Evolutionary conservation across 2,797 vertebrate species (phyloP).

Genomic region (Pempheris klunzingeri): DNA sequence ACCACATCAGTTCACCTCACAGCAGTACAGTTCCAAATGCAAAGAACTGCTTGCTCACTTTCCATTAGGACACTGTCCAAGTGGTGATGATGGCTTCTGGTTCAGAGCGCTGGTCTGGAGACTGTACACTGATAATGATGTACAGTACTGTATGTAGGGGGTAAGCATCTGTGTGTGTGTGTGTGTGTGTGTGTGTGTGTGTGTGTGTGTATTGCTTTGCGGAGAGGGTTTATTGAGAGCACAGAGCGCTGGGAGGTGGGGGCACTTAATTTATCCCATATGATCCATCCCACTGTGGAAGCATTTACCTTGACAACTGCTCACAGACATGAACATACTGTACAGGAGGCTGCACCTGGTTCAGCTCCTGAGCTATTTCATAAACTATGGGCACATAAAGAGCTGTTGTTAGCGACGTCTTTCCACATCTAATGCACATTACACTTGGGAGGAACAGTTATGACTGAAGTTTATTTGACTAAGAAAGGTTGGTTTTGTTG

Average conservation of each 20-base stretch:
- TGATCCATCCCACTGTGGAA: slow-evolving; percentile 34
- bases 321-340: slow-evolving; percentile 19
- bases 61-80: slow-evolving; percentile 29
- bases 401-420: slow-evolving; percentile 7
- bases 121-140: background rate
- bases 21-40: background rate
- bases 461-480: background rate
- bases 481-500: background rate
- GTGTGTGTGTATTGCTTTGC: background rate
- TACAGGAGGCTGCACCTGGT: slow-evolving; percentile 27
- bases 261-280: slow-evolving; percentile 50
- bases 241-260: slow-evolving; percentile 19
- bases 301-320: slow-evolving; percentile 51
- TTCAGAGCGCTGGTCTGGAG: slow-evolving; percentile 7
- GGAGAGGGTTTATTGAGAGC: slow-evolving; percentile 11
- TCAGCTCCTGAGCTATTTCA: background rate
- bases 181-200: too few species aligned
- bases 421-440: background rate
- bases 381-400: slow-evolving; percentile 5
- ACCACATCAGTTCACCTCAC: too few species aligned
- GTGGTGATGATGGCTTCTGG: slow-evolving; percentile 10
- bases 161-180: background rate
- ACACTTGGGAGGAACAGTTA: background rate
- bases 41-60: slow-evolving; percentile 39
- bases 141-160: background rate